Percentiles rank a stretch among this genome's conserved stretches.
Evolutionary conservation across 2,888 invertebrate genomes (phyloP).

Genomic region (Ochropleura leucogaster): DNA sequence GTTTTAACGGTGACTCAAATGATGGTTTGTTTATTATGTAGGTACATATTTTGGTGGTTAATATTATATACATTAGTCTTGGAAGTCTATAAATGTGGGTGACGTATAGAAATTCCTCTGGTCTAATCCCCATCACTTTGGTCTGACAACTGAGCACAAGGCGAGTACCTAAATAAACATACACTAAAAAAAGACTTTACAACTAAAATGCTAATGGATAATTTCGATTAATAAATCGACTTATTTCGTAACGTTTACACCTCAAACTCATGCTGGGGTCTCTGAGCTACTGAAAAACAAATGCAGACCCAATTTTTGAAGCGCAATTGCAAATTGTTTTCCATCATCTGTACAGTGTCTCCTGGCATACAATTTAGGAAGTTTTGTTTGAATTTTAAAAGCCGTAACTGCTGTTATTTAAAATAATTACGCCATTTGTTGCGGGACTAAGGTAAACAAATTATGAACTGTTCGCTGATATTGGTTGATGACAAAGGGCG

Average conservation of each 20-base stretch:
- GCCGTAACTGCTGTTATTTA: slow-evolving; percentile 15
- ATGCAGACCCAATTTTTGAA: neutral
- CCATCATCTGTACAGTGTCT: neutral
- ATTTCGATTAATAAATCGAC: no score
- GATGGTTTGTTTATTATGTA: slow-evolving; percentile 8
- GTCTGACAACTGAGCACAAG: neutral
- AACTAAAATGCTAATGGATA: no score
- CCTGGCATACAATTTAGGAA: neutral
- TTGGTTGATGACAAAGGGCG: slow-evolving; percentile 75
- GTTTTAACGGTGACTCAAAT: slow-evolving; percentile 32
- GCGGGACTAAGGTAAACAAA: slow-evolving; percentile 69
- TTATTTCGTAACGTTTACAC: no score
- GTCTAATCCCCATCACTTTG: neutral
- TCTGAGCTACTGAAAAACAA: slow-evolving; percentile 11
- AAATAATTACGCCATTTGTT: slow-evolving; percentile 48
- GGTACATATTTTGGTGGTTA: slow-evolving; percentile 23
- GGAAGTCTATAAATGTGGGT: neutral
- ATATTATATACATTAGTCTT: neutral
- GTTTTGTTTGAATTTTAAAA: slow-evolving; percentile 15
- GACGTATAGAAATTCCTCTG: neutral
- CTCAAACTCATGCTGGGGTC: no score
- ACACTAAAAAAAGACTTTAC: no score
- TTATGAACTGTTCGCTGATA: slow-evolving; percentile 72
- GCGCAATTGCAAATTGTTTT: slow-evolving; percentile 4
- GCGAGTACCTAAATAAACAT: no score